Base-by-base conservation (phyloP, 1,140 invertebrate genomes). In the Neoseiulus cucumeris region DNA sequence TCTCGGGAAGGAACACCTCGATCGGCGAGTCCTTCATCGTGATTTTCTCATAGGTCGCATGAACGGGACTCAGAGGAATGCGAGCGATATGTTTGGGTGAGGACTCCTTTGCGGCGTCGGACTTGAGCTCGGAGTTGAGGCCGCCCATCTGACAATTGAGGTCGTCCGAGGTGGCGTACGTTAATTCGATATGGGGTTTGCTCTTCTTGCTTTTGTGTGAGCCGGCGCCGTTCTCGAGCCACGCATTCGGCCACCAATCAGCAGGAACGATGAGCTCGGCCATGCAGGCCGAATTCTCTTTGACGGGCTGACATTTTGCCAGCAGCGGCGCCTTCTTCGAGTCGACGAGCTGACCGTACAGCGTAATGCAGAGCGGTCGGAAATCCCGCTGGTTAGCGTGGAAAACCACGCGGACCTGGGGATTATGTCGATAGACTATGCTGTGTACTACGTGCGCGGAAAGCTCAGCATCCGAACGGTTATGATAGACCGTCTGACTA, bases 381-480 rank as follows among this genome's bases (percentile, higher is more conserved):
- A 47, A 44, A 6, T 44, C 80, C 9, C 87, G 85, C 70, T 70
- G 70, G 42, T 68, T 68, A 17, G 87, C 86, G 72, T 94, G 90
- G 73, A 93, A 92, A 0, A 94, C 78, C 0, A 92, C 89, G 41
- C 89, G 76, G 0, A 93, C 75, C 1, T 92, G 86, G 0, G 90
- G 90, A 9, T 84, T 84, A 72, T 92, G 89, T 29, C 88, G 80
- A 1, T 86, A 82, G 14, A 93, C 80, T 70, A 84, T 84, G n/a
- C 80, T 76, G 0, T 86, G 84, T 0, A 93, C 89, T n/a, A 92
- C 75, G 74, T 92, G 88, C 0, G 90, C 90, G 7, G 86, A 90
- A 74, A 93, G 85, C 72, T 92, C 89, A 65, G 91, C 74, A 72
- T 87, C 83, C 41, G 74, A 70, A 20, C 78, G 76, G 55, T 71